Evolutionary conservation across 2,888 invertebrate species (phyloP).

Genomic region (Eudemis profundana): DNA sequence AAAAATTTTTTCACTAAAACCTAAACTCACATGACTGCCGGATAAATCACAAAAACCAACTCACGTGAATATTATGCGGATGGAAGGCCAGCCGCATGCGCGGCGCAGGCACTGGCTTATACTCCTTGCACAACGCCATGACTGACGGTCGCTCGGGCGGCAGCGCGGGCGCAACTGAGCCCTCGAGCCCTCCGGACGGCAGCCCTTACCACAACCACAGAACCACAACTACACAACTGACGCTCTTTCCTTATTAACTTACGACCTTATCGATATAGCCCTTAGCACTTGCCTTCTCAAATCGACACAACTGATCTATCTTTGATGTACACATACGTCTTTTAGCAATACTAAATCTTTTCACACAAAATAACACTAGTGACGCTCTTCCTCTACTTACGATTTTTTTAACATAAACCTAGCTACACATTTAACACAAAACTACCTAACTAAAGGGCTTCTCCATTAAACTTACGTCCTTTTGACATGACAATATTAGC

Average conservation of each 20-base stretch:
- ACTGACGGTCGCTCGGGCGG: constrained; percentile 54
- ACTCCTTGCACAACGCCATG: constrained; percentile 18
- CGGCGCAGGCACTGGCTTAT: constrained; percentile 69
- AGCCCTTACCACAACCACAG: background rate
- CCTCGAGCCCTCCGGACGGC: constrained; percentile 35
- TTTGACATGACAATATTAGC: background rate
- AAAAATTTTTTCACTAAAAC: background rate
- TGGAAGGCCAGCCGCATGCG: constrained; percentile 75
- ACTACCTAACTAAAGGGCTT: background rate
- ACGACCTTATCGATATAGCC: no score
- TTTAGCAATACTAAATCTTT: no score
- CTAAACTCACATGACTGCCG: background rate
- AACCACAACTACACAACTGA: background rate
- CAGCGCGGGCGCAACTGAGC: constrained; percentile 50
- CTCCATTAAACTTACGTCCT: background rate
- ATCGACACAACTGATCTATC: background rate
- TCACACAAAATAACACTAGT: no score
- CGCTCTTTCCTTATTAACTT: background rate
- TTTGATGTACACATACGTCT: background rate
- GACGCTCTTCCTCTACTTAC: no score
- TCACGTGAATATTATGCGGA: constrained; percentile 80
- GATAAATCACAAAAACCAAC: constrained; percentile 47
- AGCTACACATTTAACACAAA: background rate
- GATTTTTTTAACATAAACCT: background rate
- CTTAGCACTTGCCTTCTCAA: no score